A percentile compares a stretch with the other conserved stretches of the same genome.
These are phyloP conservation scores for Phodopus roborovskii DNA, from an alignment of 2,113 vertebrate genomes.

Conservation along the genomic window DNA sequence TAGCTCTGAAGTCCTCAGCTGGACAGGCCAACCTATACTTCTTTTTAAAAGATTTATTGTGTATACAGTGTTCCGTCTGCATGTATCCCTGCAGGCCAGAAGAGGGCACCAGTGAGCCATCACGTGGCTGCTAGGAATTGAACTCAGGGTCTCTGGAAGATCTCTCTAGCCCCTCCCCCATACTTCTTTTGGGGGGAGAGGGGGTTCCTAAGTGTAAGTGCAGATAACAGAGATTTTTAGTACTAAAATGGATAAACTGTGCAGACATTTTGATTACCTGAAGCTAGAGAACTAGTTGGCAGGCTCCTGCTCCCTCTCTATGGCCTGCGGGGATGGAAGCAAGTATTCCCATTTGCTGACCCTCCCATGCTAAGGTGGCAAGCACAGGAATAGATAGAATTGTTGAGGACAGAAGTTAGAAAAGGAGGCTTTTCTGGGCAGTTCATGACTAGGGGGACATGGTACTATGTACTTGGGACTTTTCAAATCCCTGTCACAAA, in stretches of 20 bases:
- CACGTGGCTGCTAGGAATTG: too few species aligned
- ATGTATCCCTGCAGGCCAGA: too few species aligned
- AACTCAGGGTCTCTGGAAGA: too few species aligned
- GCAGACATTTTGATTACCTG: not conserved
- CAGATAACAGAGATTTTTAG: not conserved
- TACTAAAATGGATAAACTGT: not conserved
- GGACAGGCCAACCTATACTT: not conserved
- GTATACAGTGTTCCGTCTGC: too few species aligned
- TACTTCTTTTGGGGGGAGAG: too few species aligned
- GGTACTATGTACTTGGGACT: not conserved
- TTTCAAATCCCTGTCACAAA: not conserved
- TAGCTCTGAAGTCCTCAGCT: not conserved
- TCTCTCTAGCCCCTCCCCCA: too few species aligned
- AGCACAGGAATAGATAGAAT: not conserved
- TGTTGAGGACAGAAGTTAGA: not conserved
- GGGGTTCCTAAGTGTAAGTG: not conserved
- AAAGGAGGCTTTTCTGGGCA: not conserved
- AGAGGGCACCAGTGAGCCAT: too few species aligned
- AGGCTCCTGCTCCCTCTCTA: not conserved
- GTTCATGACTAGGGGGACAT: not conserved
- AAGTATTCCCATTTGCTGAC: not conserved
- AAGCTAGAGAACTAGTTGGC: not conserved
- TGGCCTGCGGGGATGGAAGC: not conserved
- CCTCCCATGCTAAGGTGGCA: not conserved
- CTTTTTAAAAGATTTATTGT: not conserved